A percentile compares a stretch with the other conserved stretches of the same genome.
Conservation (phyloP, 2,113 vertebrate genomes). For the Nestor notabilis region DNA sequence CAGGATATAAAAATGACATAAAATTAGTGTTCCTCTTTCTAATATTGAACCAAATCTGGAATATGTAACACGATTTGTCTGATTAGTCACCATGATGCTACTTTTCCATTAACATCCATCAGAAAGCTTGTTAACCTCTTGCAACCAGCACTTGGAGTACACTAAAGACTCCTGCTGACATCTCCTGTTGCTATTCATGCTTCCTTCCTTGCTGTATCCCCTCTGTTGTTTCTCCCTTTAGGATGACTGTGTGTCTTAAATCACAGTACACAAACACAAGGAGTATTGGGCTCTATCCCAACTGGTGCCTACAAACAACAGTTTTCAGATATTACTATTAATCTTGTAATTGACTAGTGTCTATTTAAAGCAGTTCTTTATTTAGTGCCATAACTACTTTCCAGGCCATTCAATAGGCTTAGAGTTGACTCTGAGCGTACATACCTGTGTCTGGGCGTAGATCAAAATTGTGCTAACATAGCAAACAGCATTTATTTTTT, state of each 20-base stretch:
- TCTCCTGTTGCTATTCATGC: accelerated
- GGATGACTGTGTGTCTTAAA: neutral
- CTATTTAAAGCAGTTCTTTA: neutral
- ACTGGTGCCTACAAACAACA: neutral
- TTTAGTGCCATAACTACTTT: neutral
- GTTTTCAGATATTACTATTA: neutral
- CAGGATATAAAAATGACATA: neutral
- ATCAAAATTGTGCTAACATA: neutral
- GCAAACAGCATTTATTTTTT: neutral
- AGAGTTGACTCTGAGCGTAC: neutral
- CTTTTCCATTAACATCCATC: neutral
- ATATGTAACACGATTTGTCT: neutral
- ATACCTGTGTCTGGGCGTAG: neutral
- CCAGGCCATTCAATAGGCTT: neutral
- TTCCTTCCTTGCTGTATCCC: neutral
- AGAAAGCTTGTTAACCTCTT: neutral
- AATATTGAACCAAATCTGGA: neutral
- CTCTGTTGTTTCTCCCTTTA: neutral
- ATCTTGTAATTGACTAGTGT: neutral
- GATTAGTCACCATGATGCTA: neutral
- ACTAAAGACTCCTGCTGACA: neutral
- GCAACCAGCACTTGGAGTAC: neutral
- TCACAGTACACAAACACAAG: neutral
- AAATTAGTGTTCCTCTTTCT: neutral
- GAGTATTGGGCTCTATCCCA: neutral